Percentiles rank a stretch among this genome's conserved stretches.
phyloP scores from a whole-genome alignment of 2,888 invertebrate genomes.

The Dryobotodes eremita region DNA sequence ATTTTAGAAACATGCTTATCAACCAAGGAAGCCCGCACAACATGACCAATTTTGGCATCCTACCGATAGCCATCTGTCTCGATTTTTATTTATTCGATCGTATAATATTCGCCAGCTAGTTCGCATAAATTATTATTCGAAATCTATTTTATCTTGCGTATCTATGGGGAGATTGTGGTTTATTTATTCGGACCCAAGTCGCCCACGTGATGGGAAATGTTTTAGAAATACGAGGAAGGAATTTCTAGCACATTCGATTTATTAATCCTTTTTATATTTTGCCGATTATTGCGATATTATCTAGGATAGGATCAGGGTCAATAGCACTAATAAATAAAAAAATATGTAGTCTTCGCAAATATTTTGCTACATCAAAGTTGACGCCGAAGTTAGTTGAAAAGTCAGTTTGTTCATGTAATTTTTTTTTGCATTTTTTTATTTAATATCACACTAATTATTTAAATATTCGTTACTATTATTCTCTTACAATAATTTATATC shows the following conservation, averaged over 20 bases:
- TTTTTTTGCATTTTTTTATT: no score
- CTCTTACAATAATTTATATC: no score
- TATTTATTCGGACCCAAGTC: conserved; percentile 76
- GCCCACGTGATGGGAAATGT: conserved; percentile 67
- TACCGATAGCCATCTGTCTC: conserved; percentile 78
- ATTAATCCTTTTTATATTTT: conserved; percentile 17
- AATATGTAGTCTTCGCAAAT: neutral
- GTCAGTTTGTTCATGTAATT: no score
- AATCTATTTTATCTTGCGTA: conserved; percentile 79
- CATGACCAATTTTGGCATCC: conserved; percentile 77
- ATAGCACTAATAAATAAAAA: neutral
- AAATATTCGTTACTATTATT: no score
- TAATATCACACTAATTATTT: no score
- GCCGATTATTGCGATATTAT: conserved; percentile 15
- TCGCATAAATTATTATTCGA: conserved; percentile 79
- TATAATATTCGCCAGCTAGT: conserved; percentile 81
- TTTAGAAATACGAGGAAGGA: conserved; percentile 41
- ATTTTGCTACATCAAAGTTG: neutral
- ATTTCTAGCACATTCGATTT: conserved; percentile 34
- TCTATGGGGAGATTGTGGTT: conserved; percentile 77
- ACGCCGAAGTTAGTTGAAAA: neutral
- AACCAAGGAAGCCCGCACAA: conserved; percentile 70
- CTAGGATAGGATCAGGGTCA: conserved; percentile 8
- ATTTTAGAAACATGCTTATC: conserved; percentile 67
- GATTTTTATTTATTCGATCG: conserved; percentile 82